Percentiles rank a stretch among this genome's conserved stretches.
Conservation (phyloP, 1,140 invertebrate genomes). For the Drosophila eugracilis region DNA sequence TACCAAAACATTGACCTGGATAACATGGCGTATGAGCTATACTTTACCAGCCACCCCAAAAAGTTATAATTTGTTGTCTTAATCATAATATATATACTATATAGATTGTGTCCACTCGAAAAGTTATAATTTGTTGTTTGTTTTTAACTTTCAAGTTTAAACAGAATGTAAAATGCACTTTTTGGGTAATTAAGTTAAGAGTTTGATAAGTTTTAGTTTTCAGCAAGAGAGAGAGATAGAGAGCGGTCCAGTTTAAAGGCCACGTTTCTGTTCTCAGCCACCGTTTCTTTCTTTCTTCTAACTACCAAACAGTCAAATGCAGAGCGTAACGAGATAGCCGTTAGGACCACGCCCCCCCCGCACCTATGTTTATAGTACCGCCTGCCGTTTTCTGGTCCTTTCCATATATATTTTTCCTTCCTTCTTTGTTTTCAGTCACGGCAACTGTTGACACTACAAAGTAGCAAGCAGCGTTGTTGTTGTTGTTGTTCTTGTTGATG, state of each 20-base stretch:
- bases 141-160: not conserved
- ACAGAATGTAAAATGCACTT: no score
- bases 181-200: slow-evolving; percentile 21
- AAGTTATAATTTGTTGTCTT: slow-evolving; percentile 4
- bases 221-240: no score
- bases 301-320: slow-evolving; percentile 15
- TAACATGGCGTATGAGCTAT: not conserved
- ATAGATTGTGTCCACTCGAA: no score
- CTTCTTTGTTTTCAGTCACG: slow-evolving; percentile 24
- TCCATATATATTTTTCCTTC: not conserved
- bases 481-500: slow-evolving; percentile 48
- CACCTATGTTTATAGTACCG: no score
- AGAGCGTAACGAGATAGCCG: slow-evolving; percentile 30
- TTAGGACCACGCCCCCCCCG: not conserved
- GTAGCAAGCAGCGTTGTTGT: slow-evolving; percentile 57
- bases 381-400: not conserved
- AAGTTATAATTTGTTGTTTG: slow-evolving; percentile 10
- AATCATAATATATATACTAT: not conserved
- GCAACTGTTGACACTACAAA: slow-evolving; percentile 78
- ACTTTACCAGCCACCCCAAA: not conserved
- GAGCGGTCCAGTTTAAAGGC: no score
- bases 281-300: not conserved
- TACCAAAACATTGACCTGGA: not conserved
- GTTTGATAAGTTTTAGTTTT: not conserved
- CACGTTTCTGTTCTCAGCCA: not conserved